Evolutionary conservation across 2,888 invertebrate species (phyloP), one percentile per base, ranked within the genome.

Genomic region (Drosophila putrida): DNA sequence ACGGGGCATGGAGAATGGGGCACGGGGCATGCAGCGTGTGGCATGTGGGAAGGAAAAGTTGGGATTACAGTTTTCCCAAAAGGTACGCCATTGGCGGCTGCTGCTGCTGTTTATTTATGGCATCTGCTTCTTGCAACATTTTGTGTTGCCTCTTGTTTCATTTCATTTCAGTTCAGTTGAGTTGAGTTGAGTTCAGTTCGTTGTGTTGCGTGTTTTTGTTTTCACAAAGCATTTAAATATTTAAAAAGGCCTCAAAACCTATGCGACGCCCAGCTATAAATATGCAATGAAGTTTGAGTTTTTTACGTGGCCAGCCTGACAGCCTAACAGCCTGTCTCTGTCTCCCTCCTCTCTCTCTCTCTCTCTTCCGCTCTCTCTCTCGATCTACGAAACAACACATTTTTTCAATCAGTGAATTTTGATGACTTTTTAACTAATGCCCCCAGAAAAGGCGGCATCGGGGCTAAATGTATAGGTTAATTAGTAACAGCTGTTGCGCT

Each of bases 351-450:
- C 43, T 2, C 11, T 0, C 15, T 1, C 31, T 11, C 6, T 27
- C 1, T 3, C 43, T 33, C 4, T 8, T 11, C 2, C 2, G 6
- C 0, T 9, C 6, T 28, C 11, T 6, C 15, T 13, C n/a, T n/a
- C 20, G 31, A 15, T 49, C 20, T 20, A 5, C 36, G 25, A 20
- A 20, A 20, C 20, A 20, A 15, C 41, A 36, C 54, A 74, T 57
- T 70, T 68, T 87, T 87, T 88, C 82, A 85, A 82, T 82, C 88
- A 82, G 64, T 80, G 53, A 61, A 55, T 75, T 83, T 81, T 82
- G 82, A 88, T 77, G 82, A 79, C 67, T 86, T 82, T 86, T 86
- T 73, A 82, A 82, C 88, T 82, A 80, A 87, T 75, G 74, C 78
- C 51, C 4, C 25, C 4, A 28, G 28, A 6, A 38, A 75, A 20